A percentile compares a stretch with the other conserved stretches of the same genome.
phyloP scores from a whole-genome alignment of 2,797 vertebrate genomes.

The Melanotaenia parkinsoni region DNA sequence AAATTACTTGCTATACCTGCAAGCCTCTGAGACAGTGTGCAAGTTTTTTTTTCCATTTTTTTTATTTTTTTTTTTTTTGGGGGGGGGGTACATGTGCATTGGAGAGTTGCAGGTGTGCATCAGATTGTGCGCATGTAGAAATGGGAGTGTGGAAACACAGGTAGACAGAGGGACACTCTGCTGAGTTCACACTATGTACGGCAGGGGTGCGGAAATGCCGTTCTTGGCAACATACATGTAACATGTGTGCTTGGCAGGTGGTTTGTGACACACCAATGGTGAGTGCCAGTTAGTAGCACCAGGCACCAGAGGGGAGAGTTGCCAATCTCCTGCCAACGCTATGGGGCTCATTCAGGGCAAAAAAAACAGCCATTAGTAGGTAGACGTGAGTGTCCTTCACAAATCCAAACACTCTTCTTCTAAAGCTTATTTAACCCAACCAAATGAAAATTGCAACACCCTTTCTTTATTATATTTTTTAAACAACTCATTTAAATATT shows the following conservation, averaged over 20 bases:
- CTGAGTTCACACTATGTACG: conserved; percentile 66
- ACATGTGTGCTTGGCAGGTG: conserved; percentile 82
- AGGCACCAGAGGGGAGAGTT: conserved; percentile 66
- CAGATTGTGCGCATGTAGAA: conserved; percentile 23
- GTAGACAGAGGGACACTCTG: conserved; percentile 78
- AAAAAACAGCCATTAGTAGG: conserved; percentile 36
- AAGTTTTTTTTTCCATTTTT: background rate
- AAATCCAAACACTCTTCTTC: conserved; percentile 21
- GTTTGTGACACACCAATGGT: conserved; percentile 58
- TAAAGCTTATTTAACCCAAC: conserved; percentile 17
- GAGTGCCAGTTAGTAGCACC: conserved; percentile 76
- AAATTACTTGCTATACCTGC: conserved; percentile 20
- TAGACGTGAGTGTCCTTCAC: conserved; percentile 56
- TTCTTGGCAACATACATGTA: conserved; percentile 80
- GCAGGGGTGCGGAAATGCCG: conserved; percentile 82
- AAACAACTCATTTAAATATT: background rate
- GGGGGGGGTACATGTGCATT: conserved; percentile 7
- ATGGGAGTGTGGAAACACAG: conserved; percentile 42
- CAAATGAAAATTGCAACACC: conserved; percentile 8
- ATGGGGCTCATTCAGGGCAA: conserved; percentile 56
- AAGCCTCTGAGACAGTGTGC: conserved; percentile 18
- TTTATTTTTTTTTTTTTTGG: background rate
- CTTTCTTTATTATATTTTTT: conserved; percentile 9
- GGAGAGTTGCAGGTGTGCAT: conserved; percentile 50
- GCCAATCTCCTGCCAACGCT: conserved; percentile 72